Conservation (phyloP, 2,797 vertebrate genomes). For the Myotis findleyi region DNA sequence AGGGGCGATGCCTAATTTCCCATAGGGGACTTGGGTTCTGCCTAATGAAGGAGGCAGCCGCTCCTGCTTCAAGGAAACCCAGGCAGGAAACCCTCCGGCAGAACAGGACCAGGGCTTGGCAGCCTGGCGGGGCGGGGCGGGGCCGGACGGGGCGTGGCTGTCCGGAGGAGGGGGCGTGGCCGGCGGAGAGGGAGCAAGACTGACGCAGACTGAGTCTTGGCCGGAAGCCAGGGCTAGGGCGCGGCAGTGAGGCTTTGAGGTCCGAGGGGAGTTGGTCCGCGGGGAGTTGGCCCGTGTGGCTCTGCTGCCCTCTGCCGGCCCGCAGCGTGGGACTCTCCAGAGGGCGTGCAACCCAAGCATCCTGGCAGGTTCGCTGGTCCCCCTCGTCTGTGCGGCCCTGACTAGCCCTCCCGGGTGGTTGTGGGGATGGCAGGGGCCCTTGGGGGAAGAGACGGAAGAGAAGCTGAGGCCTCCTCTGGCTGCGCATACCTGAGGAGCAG, state of each 20-base stretch:
- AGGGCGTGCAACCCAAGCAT: neutral
- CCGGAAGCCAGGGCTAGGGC: neutral
- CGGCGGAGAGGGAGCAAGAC: rapidly evolving
- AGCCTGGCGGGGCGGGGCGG: neutral
- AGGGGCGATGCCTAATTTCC: neutral
- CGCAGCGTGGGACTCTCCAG: neutral
- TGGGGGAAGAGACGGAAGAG: too few relatives aligned
- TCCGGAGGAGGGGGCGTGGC: neutral
- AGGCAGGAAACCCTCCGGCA: too few relatives aligned
- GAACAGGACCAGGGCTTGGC: too few relatives aligned
- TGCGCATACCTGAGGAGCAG: rapidly evolving
- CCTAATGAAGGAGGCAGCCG: neutral
- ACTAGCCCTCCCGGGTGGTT: neutral
- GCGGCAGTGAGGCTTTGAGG: rapidly evolving
- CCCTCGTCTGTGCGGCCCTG: too few relatives aligned
- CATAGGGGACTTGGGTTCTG: neutral
- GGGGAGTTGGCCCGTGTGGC: neutral
- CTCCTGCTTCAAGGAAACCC: neutral
- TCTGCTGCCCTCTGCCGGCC: neutral
- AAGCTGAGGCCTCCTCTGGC: neutral
- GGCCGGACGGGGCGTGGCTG: neutral
- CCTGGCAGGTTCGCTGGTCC: neutral
- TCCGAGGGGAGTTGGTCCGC: rapidly evolving
- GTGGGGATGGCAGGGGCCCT: neutral
- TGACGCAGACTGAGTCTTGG: too few relatives aligned